Percentiles rank a stretch among this genome's conserved stretches.
Conservation (phyloP, 2,888 invertebrate species). For the Cordilura impudica region DNA sequence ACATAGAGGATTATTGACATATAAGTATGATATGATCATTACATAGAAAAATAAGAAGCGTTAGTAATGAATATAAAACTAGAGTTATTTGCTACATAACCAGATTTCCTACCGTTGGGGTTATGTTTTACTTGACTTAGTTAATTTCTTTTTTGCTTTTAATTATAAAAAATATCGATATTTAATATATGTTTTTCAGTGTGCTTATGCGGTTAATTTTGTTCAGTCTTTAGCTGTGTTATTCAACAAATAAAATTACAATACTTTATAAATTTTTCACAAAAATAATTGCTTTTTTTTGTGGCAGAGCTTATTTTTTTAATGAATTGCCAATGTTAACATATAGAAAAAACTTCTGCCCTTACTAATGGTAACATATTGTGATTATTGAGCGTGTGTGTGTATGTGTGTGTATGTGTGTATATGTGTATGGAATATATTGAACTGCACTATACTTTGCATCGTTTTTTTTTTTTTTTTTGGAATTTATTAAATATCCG, state of each 20-base stretch:
- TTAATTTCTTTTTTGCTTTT: no score
- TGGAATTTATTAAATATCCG: slow-evolving; percentile 9
- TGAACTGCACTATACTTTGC: neutral
- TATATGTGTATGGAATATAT: neutral
- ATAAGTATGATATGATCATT: no score
- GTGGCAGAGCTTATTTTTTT: neutral
- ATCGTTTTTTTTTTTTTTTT: neutral
- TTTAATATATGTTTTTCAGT: no score
- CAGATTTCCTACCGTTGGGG: no score
- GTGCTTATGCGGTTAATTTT: neutral
- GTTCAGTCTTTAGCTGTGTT: neutral
- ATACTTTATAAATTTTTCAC: slow-evolving; percentile 18
- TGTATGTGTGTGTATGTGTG: neutral
- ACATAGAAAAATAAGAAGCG: no score
- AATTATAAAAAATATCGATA: no score
- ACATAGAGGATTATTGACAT: no score
- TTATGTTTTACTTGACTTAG: no score
- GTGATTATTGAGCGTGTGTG: slow-evolving; percentile 46
- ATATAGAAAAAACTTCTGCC: slow-evolving; percentile 16
- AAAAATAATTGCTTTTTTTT: slow-evolving; percentile 23
- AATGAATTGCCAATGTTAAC: neutral
- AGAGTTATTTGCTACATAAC: no score
- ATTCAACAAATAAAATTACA: slow-evolving; percentile 33
- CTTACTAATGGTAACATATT: slow-evolving; percentile 57
- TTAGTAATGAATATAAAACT: no score